Evolutionary conservation across 2,888 invertebrate species (phyloP), one percentile per base, ranked within the genome.

Genomic region (Periphyllus acericola): DNA sequence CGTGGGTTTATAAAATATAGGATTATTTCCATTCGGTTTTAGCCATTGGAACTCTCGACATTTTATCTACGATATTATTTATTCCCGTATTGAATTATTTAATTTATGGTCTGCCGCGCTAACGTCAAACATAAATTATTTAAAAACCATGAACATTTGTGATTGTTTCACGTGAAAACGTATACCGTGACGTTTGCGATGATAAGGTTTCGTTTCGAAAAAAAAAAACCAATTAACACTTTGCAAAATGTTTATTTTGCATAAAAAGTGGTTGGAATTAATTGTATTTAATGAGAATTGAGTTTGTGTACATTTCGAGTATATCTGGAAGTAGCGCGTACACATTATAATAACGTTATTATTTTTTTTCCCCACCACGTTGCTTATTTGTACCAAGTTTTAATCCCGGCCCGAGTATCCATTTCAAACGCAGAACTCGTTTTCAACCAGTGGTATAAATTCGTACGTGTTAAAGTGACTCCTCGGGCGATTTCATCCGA

Each of bases 391-490:
- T 46, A 40, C 40, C 40, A 4, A 4, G 40, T 81, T 81, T 81
- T 71, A 71, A 81, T 81, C 46, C 21, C 40, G 21, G 25, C 3
- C 68, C 36, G n/a, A n/a, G 19, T 11, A 29, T n/a, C 34, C 36
- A 21, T 80, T 80, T 66, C 66, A 71, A 68, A 80, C 80, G 40
- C 66, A 29, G 9, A 66, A 21, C 46, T 82, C 72, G 52, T 74
- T 36, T 40, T 32, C 46, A 46, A 32, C 46, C 68, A 8, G 68
- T 19, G 81, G 29, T 66, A 60, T 40, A 25, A 80, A 80, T 82
- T 14, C 74, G 83, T 72, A 72, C 83, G 83, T 74, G 83, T 83
- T 55, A 82, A 82, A 82, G 25, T 46, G 83, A 74, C 72, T 83
- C 83, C 34, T 74, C 34, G 52, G 72, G 83, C 36, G 55, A 83